These are phyloP conservation scores for Brachionus rotundiformis DNA, from an alignment of 1,140 invertebrate species.

Conservation along the genomic window DNA sequence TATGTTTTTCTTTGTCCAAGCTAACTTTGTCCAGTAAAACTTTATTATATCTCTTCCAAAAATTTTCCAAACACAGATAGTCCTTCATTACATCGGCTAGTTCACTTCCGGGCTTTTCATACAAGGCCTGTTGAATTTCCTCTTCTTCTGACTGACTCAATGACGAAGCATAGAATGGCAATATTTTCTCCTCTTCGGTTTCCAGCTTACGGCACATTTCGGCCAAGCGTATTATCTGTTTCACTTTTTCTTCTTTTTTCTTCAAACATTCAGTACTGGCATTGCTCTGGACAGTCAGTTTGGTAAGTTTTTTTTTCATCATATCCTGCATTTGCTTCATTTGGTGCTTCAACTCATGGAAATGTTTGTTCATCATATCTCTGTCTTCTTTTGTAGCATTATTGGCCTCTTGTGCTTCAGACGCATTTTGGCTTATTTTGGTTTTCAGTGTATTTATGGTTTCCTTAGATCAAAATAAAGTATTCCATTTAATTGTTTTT, in stretches of 20 bases:
- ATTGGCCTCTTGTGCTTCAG: conserved; percentile 36
- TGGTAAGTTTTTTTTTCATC: conserved; percentile 61
- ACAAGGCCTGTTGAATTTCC: conserved; percentile 59
- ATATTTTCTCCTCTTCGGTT: conserved; percentile 65
- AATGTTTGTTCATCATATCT: conserved; percentile 61
- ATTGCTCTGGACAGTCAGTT: conserved; percentile 62
- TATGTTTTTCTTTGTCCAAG: conserved; percentile 62
- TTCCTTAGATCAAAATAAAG: conserved; percentile 23
- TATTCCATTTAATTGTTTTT: not conserved
- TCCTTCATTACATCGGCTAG: conserved; percentile 55
- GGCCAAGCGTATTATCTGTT: conserved; percentile 57
- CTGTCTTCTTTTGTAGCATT: conserved; percentile 54
- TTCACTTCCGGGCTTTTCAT: conserved; percentile 59
- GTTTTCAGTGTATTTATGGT: conserved; percentile 30
- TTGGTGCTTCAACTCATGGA: conserved; percentile 62
- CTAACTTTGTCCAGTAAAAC: conserved; percentile 63
- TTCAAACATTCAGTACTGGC: conserved; percentile 61
- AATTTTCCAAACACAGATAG: conserved; percentile 59
- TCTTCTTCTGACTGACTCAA: conserved; percentile 62
- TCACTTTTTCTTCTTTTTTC: conserved; percentile 57
- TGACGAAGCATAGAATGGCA: conserved; percentile 64
- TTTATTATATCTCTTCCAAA: conserved; percentile 65
- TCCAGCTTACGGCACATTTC: conserved; percentile 65
- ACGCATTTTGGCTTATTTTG: not conserved
- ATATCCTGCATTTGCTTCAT: conserved; percentile 63